phyloP scores from a whole-genome alignment of 1,140 invertebrate species.

The Aplysia californica region DNA sequence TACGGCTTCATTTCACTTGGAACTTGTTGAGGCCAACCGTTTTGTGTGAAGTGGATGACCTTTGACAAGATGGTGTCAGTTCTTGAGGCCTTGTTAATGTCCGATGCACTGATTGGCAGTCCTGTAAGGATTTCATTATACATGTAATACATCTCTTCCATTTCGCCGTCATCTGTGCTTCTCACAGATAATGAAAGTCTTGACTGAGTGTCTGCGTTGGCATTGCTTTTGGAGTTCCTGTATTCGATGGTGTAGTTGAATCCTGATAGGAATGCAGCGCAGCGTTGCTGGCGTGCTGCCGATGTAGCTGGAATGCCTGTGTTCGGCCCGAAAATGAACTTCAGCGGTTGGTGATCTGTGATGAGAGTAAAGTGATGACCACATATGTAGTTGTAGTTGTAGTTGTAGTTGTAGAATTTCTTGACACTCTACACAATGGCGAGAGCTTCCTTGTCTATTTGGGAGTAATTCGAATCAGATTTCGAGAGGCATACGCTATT shows the following conservation, averaged over 20 bases:
- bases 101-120: background rate
- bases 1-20: conserved; percentile 26
- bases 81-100: background rate
- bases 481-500: conserved; percentile 68
- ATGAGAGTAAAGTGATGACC: conserved; percentile 58
- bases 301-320: conserved; percentile 47
- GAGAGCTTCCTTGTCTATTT: conserved; percentile 72
- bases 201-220: conserved; percentile 38
- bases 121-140: background rate
- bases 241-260: conserved; percentile 61
- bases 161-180: background rate
- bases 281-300: conserved; percentile 62
- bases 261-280: conserved; percentile 56
- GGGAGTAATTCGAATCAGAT: conserved; percentile 69
- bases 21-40: conserved; percentile 7
- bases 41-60: background rate
- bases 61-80: background rate
- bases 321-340: conserved; percentile 61
- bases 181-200: conserved; percentile 24
- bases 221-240: conserved; percentile 30
- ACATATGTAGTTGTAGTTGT: conserved; percentile 69
- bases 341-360: conserved; percentile 65
- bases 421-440: conserved; percentile 70
- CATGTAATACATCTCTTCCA: background rate
- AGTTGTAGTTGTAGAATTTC: conserved; percentile 71